A percentile compares a stretch with the other conserved stretches of the same genome.
Evolutionary conservation across 2,113 vertebrate genomes (phyloP).

Genomic region (Entomyzon cyanotis): DNA sequence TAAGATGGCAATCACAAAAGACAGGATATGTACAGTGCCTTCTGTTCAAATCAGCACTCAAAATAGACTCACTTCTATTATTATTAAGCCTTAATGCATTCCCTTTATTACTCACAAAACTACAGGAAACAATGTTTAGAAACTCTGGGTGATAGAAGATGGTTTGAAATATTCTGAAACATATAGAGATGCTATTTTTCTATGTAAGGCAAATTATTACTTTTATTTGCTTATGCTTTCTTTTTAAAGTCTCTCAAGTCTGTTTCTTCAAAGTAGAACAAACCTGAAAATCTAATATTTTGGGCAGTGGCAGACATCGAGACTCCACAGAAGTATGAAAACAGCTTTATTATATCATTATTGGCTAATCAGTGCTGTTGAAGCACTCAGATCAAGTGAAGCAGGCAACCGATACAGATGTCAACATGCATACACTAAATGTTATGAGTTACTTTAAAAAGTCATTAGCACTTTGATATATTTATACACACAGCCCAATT

Average conservation of each 20-base stretch:
- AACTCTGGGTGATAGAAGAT: background rate
- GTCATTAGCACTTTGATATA: slow-evolving; percentile 16
- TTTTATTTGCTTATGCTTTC: background rate
- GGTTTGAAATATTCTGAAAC: background rate
- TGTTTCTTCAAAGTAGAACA: background rate
- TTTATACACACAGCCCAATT: background rate
- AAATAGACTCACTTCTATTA: background rate
- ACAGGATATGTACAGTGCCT: background rate
- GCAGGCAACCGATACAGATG: background rate
- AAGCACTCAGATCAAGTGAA: slow-evolving; percentile 42
- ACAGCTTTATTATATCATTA: slow-evolving; percentile 31
- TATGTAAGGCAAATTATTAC: background rate
- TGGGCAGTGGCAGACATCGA: slow-evolving; percentile 27
- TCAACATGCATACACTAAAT: background rate
- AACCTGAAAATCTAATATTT: slow-evolving; percentile 46
- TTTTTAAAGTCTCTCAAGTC: background rate
- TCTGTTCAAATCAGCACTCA: background rate
- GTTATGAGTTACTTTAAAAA: background rate
- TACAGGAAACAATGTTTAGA: background rate
- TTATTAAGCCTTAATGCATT: background rate
- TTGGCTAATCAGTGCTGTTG: slow-evolving; percentile 14
- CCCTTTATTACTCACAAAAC: background rate
- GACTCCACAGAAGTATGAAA: slow-evolving; percentile 35
- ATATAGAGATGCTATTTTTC: background rate
- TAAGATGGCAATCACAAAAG: background rate